A percentile compares a stretch with the other conserved stretches of the same genome.
These are phyloP conservation scores for Lepilemur ruficaudatus DNA, from an alignment of 2,797 vertebrate species.

Conservation along the genomic window DNA sequence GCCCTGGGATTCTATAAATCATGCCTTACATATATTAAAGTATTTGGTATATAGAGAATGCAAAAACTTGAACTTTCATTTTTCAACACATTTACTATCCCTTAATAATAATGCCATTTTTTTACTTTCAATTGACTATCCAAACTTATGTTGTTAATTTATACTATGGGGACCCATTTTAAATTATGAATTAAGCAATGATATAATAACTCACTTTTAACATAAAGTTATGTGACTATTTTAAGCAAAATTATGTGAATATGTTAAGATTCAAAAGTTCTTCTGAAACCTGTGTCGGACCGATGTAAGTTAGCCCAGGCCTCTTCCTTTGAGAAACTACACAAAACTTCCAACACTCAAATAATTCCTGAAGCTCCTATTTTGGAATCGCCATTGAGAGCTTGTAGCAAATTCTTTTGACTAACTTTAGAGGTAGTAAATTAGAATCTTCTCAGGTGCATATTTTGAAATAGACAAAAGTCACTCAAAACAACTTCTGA, in stretches of 20 bases:
- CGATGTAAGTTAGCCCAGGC: neutral
- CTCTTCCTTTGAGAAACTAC: neutral
- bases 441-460: neutral
- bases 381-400: neutral
- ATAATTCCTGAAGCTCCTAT: neutral
- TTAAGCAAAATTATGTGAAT: slow-evolving; percentile 2
- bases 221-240: slow-evolving; percentile 14
- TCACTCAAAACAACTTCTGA: neutral
- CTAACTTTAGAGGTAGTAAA: neutral
- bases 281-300: neutral
- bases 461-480: neutral
- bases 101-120: neutral
- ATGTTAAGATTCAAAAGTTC: neutral
- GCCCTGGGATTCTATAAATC: neutral
- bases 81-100: neutral
- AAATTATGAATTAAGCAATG: neutral
- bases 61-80: neutral
- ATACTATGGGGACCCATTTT: neutral
- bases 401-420: neutral
- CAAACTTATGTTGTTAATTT: neutral
- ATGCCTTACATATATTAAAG: neutral
- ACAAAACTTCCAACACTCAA: neutral
- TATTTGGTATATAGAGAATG: neutral
- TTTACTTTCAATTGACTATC: neutral
- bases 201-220: neutral